phyloP scores from a whole-genome alignment of 2,113 vertebrate genomes.

The Calidris pugnax region DNA sequence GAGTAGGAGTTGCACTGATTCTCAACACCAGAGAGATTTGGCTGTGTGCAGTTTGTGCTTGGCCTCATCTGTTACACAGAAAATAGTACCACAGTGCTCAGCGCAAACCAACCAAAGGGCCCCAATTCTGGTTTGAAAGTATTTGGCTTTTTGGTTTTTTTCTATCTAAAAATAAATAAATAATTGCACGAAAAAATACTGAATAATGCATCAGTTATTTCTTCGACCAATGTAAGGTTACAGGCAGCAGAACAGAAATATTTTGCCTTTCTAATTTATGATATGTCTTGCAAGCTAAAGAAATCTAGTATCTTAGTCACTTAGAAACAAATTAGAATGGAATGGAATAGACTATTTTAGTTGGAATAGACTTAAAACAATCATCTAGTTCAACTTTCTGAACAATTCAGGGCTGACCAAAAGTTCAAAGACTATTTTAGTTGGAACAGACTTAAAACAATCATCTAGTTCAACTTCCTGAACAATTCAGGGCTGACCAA shows the following conservation, averaged over 20 bases:
- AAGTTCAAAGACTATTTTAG: background rate
- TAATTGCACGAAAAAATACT: background rate
- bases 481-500: background rate
- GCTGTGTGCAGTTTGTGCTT: background rate
- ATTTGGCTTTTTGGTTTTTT: background rate
- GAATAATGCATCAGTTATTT: background rate
- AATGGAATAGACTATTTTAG: background rate
- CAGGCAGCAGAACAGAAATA: background rate
- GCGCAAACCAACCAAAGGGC: background rate
- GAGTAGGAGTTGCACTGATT: background rate
- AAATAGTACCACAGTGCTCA: background rate
- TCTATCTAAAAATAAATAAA: background rate
- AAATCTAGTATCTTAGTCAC: background rate
- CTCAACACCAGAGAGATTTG: background rate
- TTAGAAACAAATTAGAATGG: background rate
- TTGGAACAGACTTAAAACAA: background rate
- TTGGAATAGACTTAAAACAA: background rate
- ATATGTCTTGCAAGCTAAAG: background rate
- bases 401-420: background rate
- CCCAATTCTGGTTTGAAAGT: background rate
- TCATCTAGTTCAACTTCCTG: background rate
- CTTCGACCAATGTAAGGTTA: background rate
- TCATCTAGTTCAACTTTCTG: background rate
- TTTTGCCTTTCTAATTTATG: background rate
- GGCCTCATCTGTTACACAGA: background rate